phyloP scores from a whole-genome alignment of 2,797 vertebrate genomes.

The Anableps anableps region DNA sequence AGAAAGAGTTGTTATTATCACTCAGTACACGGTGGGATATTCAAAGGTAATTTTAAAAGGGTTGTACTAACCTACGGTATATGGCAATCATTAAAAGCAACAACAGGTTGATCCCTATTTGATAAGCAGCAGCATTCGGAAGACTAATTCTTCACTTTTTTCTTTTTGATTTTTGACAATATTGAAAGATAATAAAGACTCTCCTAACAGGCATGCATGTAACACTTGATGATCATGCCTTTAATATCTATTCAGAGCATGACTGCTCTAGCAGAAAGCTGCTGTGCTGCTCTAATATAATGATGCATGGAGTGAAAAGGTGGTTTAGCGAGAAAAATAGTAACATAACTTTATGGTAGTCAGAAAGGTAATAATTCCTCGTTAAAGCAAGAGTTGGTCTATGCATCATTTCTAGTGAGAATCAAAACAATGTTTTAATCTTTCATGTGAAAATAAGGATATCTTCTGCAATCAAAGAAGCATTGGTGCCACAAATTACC shows the following conservation, averaged over 20 bases:
- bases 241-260: neutral
- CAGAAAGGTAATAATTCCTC: neutral
- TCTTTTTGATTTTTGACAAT: neutral
- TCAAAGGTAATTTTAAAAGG: neutral
- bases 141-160: neutral
- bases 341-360: neutral
- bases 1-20: neutral
- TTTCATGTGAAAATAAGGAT: conserved; percentile 35
- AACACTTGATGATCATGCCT: neutral
- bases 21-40: neutral
- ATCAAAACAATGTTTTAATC: conserved; percentile 12
- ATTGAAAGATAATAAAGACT: neutral
- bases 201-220: neutral
- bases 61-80: neutral
- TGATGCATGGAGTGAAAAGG: neutral
- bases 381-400: neutral
- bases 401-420: neutral
- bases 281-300: neutral
- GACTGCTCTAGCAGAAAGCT: neutral
- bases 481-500: conserved; percentile 13
- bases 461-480: conserved; percentile 14
- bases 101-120: neutral
- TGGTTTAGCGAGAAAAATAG: neutral
- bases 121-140: neutral
- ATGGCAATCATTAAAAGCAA: neutral